Base-by-base conservation (phyloP, 2,888 invertebrate species). In the Drosophila mercatorum region DNA sequence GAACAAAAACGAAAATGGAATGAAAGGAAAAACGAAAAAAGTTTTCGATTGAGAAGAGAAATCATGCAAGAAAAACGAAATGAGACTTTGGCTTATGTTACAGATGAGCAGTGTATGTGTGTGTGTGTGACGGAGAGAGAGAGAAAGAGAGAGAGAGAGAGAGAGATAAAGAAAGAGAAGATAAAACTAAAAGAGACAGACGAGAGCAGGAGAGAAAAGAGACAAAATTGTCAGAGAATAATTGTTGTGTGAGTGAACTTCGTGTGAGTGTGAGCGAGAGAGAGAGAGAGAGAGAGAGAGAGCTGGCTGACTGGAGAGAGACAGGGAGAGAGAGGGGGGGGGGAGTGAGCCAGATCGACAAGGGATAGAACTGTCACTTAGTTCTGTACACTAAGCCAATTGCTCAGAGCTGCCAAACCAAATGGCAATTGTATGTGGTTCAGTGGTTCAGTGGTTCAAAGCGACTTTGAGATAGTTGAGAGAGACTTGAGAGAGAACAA, bases 31-130 rank as follows among this genome's bases (percentile, higher is more conserved):
- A 52, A 53, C 5, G 11, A 49, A 49, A 49, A 49, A 55, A 34
- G 61, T 57, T n/a, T 55, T 49, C 10, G 52, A 53, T 36, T 46
- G 7, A 51, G 28, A 38, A 14, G 40, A 70, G 64, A 67, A 75
- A 61, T 61, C 72, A 72, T 78, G 78, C 68, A 61, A 47, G 7
- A 41, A 61, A 52, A 52, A 31, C 62, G 11, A 55, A n/a, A 26
- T 31, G 55, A 47, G 57, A 34, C 5, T 17, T 40, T 53, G 36
- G 34, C 22, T 41, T 75, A 63, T 74, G 64, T 71, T 70, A 70
- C 70, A 73, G 34, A 70, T 63, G 62, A 49, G 26, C 7, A 6
- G 7, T 49, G 51, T 55, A 5, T 40, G 11, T 34, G 22, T 22
- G 28, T 28, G 28, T 28, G 28, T 28, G 28, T 28, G 22, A 64